phyloP scores from a whole-genome alignment of 2,888 invertebrate species.

The Andrena trimmerana region DNA sequence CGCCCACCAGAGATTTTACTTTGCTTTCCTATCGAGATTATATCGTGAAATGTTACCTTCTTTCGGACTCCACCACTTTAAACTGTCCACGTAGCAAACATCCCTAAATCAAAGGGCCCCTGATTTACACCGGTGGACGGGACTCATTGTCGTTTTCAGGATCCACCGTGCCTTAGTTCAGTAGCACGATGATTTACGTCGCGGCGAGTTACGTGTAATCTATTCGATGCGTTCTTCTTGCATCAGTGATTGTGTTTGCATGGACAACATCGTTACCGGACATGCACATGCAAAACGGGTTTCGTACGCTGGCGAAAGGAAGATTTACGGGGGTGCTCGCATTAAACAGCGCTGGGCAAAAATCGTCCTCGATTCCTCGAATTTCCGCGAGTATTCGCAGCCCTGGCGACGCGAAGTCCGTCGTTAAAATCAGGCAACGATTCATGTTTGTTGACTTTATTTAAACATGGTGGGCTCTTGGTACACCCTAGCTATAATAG shows the following conservation, averaged over 20 bases:
- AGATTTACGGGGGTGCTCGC: constrained; percentile 55
- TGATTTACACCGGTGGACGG: constrained; percentile 46
- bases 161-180: constrained; percentile 29
- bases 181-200: constrained; percentile 60
- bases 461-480: background rate
- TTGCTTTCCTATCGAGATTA: background rate
- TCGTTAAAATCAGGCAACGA: constrained; percentile 43
- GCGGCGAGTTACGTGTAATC: constrained; percentile 62
- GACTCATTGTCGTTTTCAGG: constrained; percentile 61
- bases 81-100: background rate
- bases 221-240: constrained; percentile 68
- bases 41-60: too few species aligned
- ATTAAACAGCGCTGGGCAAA: constrained; percentile 51
- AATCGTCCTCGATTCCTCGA: constrained; percentile 48
- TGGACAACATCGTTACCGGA: constrained; percentile 65
- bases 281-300: constrained; percentile 57
- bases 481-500: too few species aligned
- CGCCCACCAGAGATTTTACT: background rate
- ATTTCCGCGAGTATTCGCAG: constrained; percentile 38
- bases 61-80: background rate
- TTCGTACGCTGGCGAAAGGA: constrained; percentile 54
- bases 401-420: constrained; percentile 37
- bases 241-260: constrained; percentile 67
- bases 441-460: constrained; percentile 47
- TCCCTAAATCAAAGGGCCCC: constrained; percentile 27